A percentile compares a stretch with the other conserved stretches of the same genome.
These are phyloP conservation scores for Pithys albifrons DNA, from an alignment of 2,113 vertebrate species.

Conservation along the genomic window DNA sequence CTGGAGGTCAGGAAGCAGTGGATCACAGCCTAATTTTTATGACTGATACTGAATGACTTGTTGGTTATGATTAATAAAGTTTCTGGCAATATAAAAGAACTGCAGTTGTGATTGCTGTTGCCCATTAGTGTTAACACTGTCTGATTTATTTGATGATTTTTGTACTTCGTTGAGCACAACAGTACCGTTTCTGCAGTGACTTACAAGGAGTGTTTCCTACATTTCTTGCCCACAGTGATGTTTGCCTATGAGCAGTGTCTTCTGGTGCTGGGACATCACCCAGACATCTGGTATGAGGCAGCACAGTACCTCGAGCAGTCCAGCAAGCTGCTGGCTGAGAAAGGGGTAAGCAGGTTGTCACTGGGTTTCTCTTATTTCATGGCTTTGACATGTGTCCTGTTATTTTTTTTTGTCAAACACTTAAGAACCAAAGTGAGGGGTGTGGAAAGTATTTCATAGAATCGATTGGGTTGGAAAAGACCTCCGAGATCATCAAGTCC, in stretches of 20 bases:
- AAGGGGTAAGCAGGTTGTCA: conserved; percentile 83
- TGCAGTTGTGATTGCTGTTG: not conserved
- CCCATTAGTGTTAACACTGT: not conserved
- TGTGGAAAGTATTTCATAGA: not conserved
- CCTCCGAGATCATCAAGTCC: too few relatives aligned
- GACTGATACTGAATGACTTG: not conserved
- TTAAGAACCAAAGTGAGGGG: not conserved
- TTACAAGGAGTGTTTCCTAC: not conserved
- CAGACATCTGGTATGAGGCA: conserved; percentile 98
- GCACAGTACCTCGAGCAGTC: conserved; percentile 98
- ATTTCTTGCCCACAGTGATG: conserved; percentile 83
- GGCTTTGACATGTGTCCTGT: not conserved
- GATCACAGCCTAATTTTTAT: not conserved
- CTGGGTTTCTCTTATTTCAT: not conserved
- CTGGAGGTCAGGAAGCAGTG: not conserved
- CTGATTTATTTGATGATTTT: not conserved
- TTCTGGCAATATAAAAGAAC: not conserved
- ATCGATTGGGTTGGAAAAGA: too few relatives aligned
- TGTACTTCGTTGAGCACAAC: not conserved
- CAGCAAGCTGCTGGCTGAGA: conserved; percentile 96
- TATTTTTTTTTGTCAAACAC: not conserved
- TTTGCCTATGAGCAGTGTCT: conserved; percentile 99
- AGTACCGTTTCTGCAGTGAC: not conserved
- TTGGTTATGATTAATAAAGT: not conserved
- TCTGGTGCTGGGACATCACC: conserved; percentile 96